phyloP scores from a whole-genome alignment of 2,113 vertebrate genomes.

The Cyanoramphus novaezelandiae region DNA sequence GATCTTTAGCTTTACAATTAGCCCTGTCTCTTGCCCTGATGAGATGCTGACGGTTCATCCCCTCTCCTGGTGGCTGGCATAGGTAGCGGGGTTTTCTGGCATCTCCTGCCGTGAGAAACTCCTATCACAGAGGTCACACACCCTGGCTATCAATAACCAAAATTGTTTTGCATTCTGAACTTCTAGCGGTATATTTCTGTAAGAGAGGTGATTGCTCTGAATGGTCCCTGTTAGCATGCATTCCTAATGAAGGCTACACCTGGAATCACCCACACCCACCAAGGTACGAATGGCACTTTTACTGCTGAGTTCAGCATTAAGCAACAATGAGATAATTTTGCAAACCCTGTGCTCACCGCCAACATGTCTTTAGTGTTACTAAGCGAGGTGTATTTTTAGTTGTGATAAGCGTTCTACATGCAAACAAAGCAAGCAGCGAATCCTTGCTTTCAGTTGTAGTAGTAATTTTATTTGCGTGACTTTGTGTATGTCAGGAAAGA shows the following conservation, averaged over 20 bases:
- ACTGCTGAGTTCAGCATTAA: neutral
- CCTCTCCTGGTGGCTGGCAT: neutral
- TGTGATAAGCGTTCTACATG: neutral
- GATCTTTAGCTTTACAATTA: neutral
- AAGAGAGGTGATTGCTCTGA: neutral
- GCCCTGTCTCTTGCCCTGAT: neutral
- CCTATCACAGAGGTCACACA: accelerated
- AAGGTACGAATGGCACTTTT: neutral
- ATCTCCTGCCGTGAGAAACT: neutral
- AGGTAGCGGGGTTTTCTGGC: neutral
- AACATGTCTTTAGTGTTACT: neutral
- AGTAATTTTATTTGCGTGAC: neutral
- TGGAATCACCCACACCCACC: neutral
- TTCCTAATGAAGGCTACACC: neutral
- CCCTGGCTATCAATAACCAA: neutral
- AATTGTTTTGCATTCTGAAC: neutral
- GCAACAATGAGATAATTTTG: neutral
- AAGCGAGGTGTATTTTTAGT: neutral
- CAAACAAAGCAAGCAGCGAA: neutral
- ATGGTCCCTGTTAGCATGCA: neutral
- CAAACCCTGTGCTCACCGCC: accelerated
- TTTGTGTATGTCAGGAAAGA: neutral
- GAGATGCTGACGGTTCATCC: neutral
- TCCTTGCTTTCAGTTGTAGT: neutral
- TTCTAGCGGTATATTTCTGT: neutral